Evolutionary conservation across 1,140 invertebrate genomes (phyloP), one percentile per base, ranked within the genome.

Genomic region (Calephelis nemesis): DNA sequence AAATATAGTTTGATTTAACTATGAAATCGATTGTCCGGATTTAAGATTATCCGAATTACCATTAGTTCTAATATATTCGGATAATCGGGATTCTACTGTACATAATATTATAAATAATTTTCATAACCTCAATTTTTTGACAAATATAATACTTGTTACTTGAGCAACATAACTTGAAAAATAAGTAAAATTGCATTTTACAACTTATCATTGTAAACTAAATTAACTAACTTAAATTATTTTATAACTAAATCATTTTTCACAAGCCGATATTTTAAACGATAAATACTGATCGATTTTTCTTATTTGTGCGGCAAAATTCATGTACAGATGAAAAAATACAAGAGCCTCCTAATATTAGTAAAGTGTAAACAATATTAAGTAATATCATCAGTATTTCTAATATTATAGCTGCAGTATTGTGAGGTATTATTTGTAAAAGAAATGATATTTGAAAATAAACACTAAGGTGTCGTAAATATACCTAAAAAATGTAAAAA

Each of bases 241-340:
- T 19, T 58, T 5, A 12, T 39, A 58, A 58, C 10, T 39, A 58
- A 58, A 58, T 58, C 10, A 39, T 58, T 39, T 19, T 58, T 58
- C 15, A 58, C 52, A 58, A 58, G 52, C 52, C 52, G 19, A 39
- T 54, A 54, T 19, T 54, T 19, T 4, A 15, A 30, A 58, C 9
- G 30, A n/a, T 30, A 58, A 58, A 58, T 58, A 58, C 52, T 58
- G 52, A 58, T 58, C 52, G 52, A 58, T 58, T 58, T 58, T 58
- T 19, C 30, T 19, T 30, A 39, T 12, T 58, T 58, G 52, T 10
- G 19, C 52, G n/a, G 39, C 11, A 11, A 30, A 12, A 15, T 58
- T 11, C 10, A 19, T 1, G 30, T 58, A 12, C 52, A 58, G 52
- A 30, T 58, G 30, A 11, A 30, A 12, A 58, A 58, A 58, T 58